Base-by-base conservation (phyloP, 2,888 invertebrate genomes). In the Eupithecia subfuscata region DNA sequence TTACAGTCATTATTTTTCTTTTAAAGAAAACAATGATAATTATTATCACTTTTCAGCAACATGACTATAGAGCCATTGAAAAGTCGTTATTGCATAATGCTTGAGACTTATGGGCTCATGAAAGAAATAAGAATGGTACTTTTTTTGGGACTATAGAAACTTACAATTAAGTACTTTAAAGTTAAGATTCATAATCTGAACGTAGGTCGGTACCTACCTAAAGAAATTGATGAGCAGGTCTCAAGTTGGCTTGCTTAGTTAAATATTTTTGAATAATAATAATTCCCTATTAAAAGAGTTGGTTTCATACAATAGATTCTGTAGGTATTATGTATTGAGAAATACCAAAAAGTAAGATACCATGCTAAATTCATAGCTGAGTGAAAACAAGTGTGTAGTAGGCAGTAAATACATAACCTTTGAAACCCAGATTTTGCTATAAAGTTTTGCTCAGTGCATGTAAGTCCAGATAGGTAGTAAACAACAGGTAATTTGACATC, bases 341-440 rank as follows among this genome's bases (percentile, higher is more conserved):
- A 37, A 37, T 37, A 37, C 37, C 37, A 37, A 37, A 37, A 37
- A 37, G 40, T 40, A 11, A 40, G 11, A 40, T 40, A 37, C 8
- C 37, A 37, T 37, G 37, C 4, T 40, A 40, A 9, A 48, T 18
- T 48, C 48, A 18, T 48, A 48, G 48, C 48, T 7, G 7, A 48
- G 18, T 18, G 48, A 48, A 48, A 48, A 52, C 52, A 18, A 52
- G 4, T 30, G 37, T 56, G 5, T 37, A 40, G 34, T 52, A 22
- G 22, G 18, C 37, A 56, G 40, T 40, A 63, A 45, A 18, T 45
- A 18, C 8, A 0, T 34, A 37, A 95, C 93, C 96, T 96, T 94
- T 99, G 99, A 78, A 98, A 97, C n/a, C 99, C 99, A 68, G 98
- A 96, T 93, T 99, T 99, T 71, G 97, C 97, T 79, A 99, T 97